phyloP scores from a whole-genome alignment of 2,113 vertebrate genomes.

The Tachysurus vachellii region DNA sequence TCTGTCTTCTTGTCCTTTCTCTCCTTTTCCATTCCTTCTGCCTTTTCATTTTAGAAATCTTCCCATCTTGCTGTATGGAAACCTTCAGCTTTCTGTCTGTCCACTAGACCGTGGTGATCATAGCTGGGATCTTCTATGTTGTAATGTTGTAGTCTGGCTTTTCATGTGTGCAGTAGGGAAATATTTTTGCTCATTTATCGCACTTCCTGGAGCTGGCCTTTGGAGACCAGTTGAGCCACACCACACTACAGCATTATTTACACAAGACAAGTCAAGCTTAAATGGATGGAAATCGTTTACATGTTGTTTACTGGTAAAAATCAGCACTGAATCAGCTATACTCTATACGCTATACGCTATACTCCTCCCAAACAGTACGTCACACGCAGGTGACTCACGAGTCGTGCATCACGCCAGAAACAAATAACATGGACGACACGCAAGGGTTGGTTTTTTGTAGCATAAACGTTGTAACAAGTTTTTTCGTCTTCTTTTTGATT shows the following conservation, averaged over 20 bases:
- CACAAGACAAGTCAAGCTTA: slow-evolving; percentile 18
- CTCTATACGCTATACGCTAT: too few species aligned
- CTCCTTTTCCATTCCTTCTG: neutral
- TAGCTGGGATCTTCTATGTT: neutral
- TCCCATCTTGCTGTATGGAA: neutral
- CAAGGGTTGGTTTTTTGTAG: too few species aligned
- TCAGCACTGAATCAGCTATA: neutral
- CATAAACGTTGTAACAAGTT: too few species aligned
- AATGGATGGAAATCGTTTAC: slow-evolving; percentile 14
- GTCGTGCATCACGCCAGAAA: too few species aligned
- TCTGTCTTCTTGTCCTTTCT: neutral
- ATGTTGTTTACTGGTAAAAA: slow-evolving; percentile 5
- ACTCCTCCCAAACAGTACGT: too few species aligned
- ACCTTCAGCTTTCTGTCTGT: neutral
- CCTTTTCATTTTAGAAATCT: neutral
- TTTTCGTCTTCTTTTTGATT: too few species aligned
- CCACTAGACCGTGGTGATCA: neutral
- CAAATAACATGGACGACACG: too few species aligned
- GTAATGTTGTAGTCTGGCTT: neutral
- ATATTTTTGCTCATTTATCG: neutral
- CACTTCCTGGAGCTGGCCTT: neutral
- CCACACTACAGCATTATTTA: slow-evolving; percentile 42
- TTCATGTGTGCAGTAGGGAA: neutral
- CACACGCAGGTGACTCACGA: too few species aligned
- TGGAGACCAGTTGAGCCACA: neutral